Percentiles rank a stretch among this genome's conserved stretches.
phyloP scores from a whole-genome alignment of 2,113 vertebrate genomes.

The Phyllostomus discolor region DNA sequence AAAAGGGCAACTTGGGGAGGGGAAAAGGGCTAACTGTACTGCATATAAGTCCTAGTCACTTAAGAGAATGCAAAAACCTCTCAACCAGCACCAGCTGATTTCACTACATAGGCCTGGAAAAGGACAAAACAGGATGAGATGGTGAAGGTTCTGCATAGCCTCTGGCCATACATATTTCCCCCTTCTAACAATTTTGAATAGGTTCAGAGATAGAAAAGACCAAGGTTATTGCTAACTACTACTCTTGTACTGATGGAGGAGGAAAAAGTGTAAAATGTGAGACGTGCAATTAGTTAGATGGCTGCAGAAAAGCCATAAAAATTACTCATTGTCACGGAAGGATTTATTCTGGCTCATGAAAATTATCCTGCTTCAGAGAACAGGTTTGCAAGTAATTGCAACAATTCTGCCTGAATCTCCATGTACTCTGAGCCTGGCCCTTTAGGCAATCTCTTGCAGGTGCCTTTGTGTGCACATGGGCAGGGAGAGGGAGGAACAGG shows the following conservation, averaged over 20 bases:
- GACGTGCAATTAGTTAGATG: slow-evolving; percentile 61
- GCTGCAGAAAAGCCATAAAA: slow-evolving; percentile 64
- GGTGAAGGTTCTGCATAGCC: not conserved
- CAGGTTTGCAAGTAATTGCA: slow-evolving; percentile 35
- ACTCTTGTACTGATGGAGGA: slow-evolving; percentile 4
- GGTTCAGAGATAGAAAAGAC: slow-evolving; percentile 18
- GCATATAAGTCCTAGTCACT: not conserved
- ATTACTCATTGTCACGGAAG: slow-evolving; percentile 52
- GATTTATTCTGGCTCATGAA: slow-evolving; percentile 65
- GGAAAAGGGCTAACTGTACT: not conserved
- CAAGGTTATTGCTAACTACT: slow-evolving; percentile 42
- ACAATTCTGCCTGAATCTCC: not conserved
- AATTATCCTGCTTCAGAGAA: slow-evolving; percentile 46
- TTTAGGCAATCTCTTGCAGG: not conserved
- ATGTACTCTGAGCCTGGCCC: not conserved
- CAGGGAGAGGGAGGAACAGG: not conserved
- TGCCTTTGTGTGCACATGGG: not conserved
- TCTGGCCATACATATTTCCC: not conserved
- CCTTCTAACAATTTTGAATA: not conserved
- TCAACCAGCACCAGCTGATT: not conserved
- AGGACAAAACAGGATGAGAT: not conserved
- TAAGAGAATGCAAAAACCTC: not conserved
- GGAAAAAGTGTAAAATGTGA: slow-evolving; percentile 35
- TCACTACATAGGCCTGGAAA: not conserved
- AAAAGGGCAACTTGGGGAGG: not conserved